These are phyloP conservation scores for Sylvia borin DNA, from an alignment of 2,797 vertebrate species.

Conservation along the genomic window DNA sequence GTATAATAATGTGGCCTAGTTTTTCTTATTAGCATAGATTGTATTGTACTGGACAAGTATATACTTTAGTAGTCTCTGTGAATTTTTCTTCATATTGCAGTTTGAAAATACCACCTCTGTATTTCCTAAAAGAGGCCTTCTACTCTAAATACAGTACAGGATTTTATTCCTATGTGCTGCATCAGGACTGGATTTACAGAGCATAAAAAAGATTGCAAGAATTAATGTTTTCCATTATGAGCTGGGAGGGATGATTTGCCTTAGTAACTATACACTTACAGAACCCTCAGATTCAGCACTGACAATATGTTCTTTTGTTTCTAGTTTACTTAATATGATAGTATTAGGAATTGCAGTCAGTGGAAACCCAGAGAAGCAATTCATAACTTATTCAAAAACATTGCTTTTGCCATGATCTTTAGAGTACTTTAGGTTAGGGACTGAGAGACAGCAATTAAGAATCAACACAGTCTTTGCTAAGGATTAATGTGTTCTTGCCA, in stretches of 20 bases:
- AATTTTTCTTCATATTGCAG: not conserved
- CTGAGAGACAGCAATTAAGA: not conserved
- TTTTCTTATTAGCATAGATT: not conserved
- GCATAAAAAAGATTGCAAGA: not conserved
- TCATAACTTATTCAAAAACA: not conserved
- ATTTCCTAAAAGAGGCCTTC: not conserved
- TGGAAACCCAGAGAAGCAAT: not conserved
- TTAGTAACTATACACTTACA: not conserved
- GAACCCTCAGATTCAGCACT: not conserved
- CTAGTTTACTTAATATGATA: not conserved
- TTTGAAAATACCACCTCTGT: not conserved
- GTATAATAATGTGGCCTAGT: not conserved
- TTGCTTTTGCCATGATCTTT: not conserved
- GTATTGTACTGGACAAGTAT: not conserved
- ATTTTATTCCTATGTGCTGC: not conserved
- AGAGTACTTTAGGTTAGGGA: not conserved
- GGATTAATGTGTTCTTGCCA: slow-evolving; percentile 8
- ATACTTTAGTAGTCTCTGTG: not conserved
- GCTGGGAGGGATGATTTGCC: not conserved
- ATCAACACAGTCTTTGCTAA: not conserved
- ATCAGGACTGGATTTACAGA: not conserved
- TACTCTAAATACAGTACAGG: not conserved
- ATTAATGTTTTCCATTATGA: not conserved
- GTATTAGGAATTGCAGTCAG: not conserved
- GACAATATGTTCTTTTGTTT: not conserved